A percentile compares a stretch with the other conserved stretches of the same genome.
phyloP scores from a whole-genome alignment of 2,888 invertebrate genomes.

The Drosophila cognata region DNA sequence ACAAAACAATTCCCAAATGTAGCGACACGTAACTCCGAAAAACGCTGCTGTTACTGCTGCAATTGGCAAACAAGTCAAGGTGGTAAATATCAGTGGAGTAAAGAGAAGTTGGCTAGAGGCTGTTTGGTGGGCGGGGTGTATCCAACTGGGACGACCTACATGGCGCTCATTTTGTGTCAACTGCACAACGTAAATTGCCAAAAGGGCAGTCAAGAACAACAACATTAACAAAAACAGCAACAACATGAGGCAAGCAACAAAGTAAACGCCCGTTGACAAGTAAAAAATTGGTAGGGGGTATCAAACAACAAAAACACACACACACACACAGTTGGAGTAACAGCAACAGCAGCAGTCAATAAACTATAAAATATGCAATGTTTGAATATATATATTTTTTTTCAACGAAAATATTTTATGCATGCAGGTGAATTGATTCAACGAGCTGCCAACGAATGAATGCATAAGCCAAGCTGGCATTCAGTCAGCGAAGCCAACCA shows the following conservation, averaged over 20 bases:
- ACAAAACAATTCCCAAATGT: slow-evolving; percentile 77
- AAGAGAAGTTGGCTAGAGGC: slow-evolving; percentile 4
- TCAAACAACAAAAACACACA: slow-evolving; percentile 23
- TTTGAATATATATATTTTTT: slow-evolving; percentile 54
- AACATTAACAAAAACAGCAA: slow-evolving; percentile 35
- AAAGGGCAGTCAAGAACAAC: slow-evolving; percentile 52
- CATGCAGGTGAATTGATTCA: slow-evolving; percentile 79
- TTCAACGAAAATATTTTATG: slow-evolving; percentile 71
- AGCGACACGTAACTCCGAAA: slow-evolving; percentile 63
- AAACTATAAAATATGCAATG: slow-evolving; percentile 79
- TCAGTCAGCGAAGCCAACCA: slow-evolving; percentile 42
- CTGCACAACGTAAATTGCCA: slow-evolving; percentile 62
- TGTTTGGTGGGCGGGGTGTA: slow-evolving; percentile 9
- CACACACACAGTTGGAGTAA: slow-evolving; percentile 14
- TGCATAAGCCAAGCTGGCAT: slow-evolving; percentile 37
- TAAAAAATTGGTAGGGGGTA: slow-evolving; percentile 16
- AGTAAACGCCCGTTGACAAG: slow-evolving; percentile 36
- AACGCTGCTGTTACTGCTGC: slow-evolving; percentile 52
- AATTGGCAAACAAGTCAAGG: slow-evolving; percentile 77
- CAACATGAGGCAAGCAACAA: slow-evolving; percentile 16
- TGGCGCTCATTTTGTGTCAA: slow-evolving; percentile 74
- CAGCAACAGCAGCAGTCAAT: slow-evolving; percentile 63
- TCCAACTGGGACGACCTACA: slow-evolving; percentile 59
- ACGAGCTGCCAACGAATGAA: slow-evolving; percentile 63
- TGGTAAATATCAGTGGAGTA: slow-evolving; percentile 66